These are phyloP conservation scores for Leucopternis melanops DNA, from an alignment of 2,113 vertebrate genomes.

Conservation along the genomic window DNA sequence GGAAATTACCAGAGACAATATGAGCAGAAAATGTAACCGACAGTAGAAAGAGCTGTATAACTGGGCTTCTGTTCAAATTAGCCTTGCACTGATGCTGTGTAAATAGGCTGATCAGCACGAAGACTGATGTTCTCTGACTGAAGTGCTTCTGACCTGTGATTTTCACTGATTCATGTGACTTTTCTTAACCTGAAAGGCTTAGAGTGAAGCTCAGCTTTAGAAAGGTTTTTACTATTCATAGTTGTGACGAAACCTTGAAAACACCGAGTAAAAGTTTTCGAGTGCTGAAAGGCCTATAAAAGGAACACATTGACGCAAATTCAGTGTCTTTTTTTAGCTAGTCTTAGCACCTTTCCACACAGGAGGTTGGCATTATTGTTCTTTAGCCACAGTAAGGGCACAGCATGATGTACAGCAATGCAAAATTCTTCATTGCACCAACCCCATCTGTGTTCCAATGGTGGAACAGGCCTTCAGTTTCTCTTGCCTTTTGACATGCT, in stretches of 20 bases:
- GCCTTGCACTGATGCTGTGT: not conserved
- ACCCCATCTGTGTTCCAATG: not conserved
- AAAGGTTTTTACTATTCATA: not conserved
- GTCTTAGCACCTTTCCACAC: not conserved
- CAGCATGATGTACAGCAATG: not conserved
- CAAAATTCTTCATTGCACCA: not conserved
- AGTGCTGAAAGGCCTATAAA: not conserved
- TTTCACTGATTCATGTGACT: not conserved
- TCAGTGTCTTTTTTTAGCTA: slow-evolving; percentile 11
- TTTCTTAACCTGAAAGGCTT: not conserved
- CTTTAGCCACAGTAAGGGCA: not conserved
- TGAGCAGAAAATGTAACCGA: not conserved
- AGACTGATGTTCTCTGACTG: not conserved
- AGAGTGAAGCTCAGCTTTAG: not conserved
- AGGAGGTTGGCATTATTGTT: not conserved
- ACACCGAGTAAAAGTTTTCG: not conserved
- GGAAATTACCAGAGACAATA: not conserved
- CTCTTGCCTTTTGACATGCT: not conserved
- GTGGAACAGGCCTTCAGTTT: not conserved
- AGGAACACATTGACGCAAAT: not conserved
- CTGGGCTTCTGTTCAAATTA: not conserved
- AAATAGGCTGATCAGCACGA: not conserved
- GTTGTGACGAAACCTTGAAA: slow-evolving; percentile 13
- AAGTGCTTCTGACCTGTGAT: not conserved
- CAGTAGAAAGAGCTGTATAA: not conserved